A percentile compares a stretch with the other conserved stretches of the same genome.
Conservation (phyloP, 1,140 invertebrate genomes). For the Neoseiulus cucumeris region DNA sequence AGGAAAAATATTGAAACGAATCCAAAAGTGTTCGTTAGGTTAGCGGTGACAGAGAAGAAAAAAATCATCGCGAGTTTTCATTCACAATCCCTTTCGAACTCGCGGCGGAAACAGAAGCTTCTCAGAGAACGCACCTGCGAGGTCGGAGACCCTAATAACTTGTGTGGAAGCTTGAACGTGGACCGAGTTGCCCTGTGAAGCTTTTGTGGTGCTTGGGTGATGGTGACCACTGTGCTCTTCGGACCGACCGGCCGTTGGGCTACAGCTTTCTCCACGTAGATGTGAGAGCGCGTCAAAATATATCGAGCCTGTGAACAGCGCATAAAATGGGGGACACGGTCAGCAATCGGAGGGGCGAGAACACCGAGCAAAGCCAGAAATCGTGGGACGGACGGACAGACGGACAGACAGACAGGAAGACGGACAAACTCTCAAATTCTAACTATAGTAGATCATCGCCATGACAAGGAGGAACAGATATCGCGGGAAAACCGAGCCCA, state of each 20-base stretch:
- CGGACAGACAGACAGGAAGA: neutral
- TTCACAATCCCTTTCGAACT: too few relatives aligned
- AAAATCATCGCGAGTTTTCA: too few relatives aligned
- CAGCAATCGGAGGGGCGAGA: neutral
- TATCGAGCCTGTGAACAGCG: neutral
- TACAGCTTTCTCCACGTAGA: slow-evolving; percentile 3
- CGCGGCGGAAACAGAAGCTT: too few relatives aligned
- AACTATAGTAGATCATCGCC: too few relatives aligned
- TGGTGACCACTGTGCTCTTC: neutral
- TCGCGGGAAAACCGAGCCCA: too few relatives aligned
- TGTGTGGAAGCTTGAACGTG: neutral
- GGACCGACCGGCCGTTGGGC: slow-evolving; percentile 11
- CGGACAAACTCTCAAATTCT: too few relatives aligned
- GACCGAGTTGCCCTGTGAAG: neutral
- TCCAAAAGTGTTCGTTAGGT: too few relatives aligned
- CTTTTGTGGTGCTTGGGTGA: neutral
- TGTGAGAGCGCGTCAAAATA: slow-evolving; percentile 7
- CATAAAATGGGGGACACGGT: neutral
- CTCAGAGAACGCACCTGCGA: neutral
- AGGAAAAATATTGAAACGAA: too few relatives aligned
- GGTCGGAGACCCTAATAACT: slow-evolving; percentile 8
- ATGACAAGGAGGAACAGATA: too few relatives aligned
- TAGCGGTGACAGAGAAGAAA: too few relatives aligned
- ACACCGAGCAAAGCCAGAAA: neutral
- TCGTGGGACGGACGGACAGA: neutral